Percentiles rank a stretch among this genome's conserved stretches.
These are phyloP conservation scores for Lepidochitona cinerea DNA, from an alignment of 2,888 invertebrate species.

Conservation along the genomic window DNA sequence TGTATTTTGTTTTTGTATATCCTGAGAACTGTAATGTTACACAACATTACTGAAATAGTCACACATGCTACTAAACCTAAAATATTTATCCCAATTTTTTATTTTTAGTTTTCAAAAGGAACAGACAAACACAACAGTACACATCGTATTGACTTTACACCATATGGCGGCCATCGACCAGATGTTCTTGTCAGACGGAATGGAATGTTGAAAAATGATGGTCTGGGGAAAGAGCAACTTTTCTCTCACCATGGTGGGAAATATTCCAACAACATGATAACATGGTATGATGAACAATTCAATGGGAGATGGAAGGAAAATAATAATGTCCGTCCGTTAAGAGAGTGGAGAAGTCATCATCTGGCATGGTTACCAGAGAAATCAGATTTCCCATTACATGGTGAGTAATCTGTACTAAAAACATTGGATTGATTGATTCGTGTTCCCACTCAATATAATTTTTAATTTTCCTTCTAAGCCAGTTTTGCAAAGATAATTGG, in stretches of 20 bases:
- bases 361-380: slow-evolving; percentile 67
- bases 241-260: slow-evolving; percentile 67
- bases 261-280: slow-evolving; percentile 65
- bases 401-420: slow-evolving; percentile 34
- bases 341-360: slow-evolving; percentile 63
- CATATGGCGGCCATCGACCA: slow-evolving; percentile 50
- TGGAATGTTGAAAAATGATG: slow-evolving; percentile 56
- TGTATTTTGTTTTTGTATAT: too few relatives aligned
- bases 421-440: too few relatives aligned
- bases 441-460: too few relatives aligned
- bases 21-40: too few relatives aligned
- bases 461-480: too few relatives aligned
- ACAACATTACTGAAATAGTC: too few relatives aligned
- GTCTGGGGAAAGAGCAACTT: slow-evolving; percentile 58
- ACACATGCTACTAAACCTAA: too few relatives aligned
- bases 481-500: too few relatives aligned
- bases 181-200: slow-evolving; percentile 62
- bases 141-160: slow-evolving; percentile 60
- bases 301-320: slow-evolving; percentile 59
- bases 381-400: slow-evolving; percentile 66
- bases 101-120: slow-evolving; percentile 58
- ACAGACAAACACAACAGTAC: slow-evolving; percentile 60
- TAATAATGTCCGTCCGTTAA: slow-evolving; percentile 47
- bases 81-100: slow-evolving; percentile 12
- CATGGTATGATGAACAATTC: slow-evolving; percentile 69